Base-by-base conservation (phyloP, 2,888 invertebrate genomes). In the Papilio demoleus region DNA sequence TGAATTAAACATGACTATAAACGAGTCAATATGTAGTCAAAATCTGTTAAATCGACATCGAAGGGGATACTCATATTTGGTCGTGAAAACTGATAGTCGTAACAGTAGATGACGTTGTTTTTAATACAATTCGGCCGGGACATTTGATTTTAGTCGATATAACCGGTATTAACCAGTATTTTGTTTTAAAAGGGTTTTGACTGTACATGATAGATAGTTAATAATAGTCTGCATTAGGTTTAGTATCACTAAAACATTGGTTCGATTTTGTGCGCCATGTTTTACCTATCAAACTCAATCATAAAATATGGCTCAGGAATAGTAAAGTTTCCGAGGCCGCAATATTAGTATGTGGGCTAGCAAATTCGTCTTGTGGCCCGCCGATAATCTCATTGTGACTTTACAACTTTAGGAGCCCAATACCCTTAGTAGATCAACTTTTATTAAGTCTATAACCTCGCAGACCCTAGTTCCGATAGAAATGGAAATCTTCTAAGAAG, bases 401-500 rank as follows among this genome's bases (percentile, higher is more conserved):
- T 60, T 63, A 63, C 50, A 63, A 50, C 36, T 63, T 63, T 63
- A 34, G 47, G 63, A 50, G 36, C 36, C 22, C 50, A 22, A 63
- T 36, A 50, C 36, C 36, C 50, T 63, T 38, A 36, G 34, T 50
- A 42, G 63, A 63, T 63, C 63, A 63, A 50, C 36, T 50, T 63
- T 63, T 63, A 53, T 64, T 53, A 53, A 14, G 53, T 53, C 64
- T 64, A 64, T 64, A 64, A 64, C 64, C 24, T 19, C 38, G 53
- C 24, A 64, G 36, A 36, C 45, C 19, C 22, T 50, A 63, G 34
- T 50, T 63, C 14, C 63, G 14, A 63, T 50, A 50, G 12, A 63
- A 63, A 50, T 8, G 34, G 45, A 62, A 62, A 17, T 27, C 19
- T n/a, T 34, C 12, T 24, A 12, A 24, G 22, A 63, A 63, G 22